A percentile compares a stretch with the other conserved stretches of the same genome.
Evolutionary conservation across 2,113 vertebrate species (phyloP).

Genomic region (rat (Rattus norvegicus)): DNA sequence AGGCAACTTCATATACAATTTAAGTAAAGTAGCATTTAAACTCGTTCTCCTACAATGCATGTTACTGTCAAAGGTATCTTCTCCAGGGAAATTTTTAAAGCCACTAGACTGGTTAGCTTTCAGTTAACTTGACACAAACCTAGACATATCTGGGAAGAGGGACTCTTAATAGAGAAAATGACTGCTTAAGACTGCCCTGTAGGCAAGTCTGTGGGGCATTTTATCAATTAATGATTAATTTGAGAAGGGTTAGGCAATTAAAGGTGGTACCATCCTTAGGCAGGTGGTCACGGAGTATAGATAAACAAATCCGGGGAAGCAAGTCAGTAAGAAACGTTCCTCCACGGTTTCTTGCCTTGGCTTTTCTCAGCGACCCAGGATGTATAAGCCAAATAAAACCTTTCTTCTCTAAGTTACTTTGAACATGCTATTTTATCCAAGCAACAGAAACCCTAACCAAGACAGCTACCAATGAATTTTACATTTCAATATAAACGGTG

Average conservation of each 20-base stretch:
- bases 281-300: background rate
- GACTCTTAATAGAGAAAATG: background rate
- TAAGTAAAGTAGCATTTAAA: background rate
- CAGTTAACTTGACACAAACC: background rate
- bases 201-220: background rate
- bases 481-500: background rate
- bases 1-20: background rate
- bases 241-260: background rate
- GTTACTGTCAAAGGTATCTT: background rate
- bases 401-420: background rate
- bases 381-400: background rate
- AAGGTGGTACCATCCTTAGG: background rate
- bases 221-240: background rate
- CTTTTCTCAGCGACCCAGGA: background rate
- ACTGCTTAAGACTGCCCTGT: background rate
- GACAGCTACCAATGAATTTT: background rate
- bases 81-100: constrained; percentile 1
- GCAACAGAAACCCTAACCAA: background rate
- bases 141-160: background rate
- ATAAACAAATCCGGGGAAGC: background rate
- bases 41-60: background rate
- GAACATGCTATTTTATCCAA: background rate
- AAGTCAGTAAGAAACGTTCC: background rate
- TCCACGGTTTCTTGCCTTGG: background rate
- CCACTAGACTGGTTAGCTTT: background rate